Conservation (phyloP, 2,113 vertebrate genomes). For the Bothrops jararaca region DNA sequence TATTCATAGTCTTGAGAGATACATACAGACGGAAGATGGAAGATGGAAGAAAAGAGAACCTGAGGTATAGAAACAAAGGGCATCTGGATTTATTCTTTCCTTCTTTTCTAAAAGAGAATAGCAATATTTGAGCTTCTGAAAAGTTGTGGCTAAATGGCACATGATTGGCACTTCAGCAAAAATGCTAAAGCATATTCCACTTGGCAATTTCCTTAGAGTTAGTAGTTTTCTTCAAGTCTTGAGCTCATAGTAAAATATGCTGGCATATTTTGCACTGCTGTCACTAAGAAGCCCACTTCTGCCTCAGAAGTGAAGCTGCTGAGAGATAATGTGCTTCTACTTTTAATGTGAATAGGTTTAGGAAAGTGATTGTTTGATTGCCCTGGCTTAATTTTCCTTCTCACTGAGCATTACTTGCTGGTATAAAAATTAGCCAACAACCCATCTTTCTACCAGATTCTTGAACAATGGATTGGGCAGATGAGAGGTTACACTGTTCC, state of each 20-base stretch:
- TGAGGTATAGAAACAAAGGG: not conserved
- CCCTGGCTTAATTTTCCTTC: not conserved
- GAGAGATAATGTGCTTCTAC: not conserved
- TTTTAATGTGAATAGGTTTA: not conserved
- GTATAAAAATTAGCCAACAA: not conserved
- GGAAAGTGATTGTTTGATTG: not conserved
- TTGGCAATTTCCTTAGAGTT: not conserved
- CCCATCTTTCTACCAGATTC: not conserved
- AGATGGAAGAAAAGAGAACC: not conserved
- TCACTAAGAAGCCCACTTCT: not conserved
- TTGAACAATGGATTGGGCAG: not conserved
- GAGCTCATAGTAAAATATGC: not conserved
- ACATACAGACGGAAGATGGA: not conserved
- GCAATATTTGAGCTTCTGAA: not conserved
- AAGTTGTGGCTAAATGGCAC: not conserved
- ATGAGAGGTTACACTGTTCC: not conserved
- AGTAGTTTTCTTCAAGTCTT: not conserved
- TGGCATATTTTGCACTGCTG: not conserved
- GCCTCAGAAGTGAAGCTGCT: not conserved
- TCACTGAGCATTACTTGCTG: not conserved
- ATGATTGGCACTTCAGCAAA: not conserved
- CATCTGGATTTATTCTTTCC: not conserved
- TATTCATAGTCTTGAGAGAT: not conserved
- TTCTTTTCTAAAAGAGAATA: not conserved
- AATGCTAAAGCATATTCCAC: not conserved